These are phyloP conservation scores for Eulemur albifrons DNA, from an alignment of 2,797 vertebrate species.

Conservation along the genomic window DNA sequence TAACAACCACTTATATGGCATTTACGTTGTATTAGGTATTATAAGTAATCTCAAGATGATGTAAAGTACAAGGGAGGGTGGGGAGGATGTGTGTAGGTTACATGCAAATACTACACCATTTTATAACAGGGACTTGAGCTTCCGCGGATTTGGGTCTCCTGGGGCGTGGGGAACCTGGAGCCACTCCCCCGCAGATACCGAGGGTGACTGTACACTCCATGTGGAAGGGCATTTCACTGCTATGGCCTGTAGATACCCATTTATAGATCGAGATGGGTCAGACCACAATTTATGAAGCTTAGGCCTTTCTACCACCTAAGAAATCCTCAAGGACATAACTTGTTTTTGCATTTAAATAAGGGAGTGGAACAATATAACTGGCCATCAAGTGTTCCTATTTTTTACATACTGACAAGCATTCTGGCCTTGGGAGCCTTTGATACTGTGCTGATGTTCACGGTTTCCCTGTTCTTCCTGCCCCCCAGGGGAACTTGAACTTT, in stretches of 20 bases:
- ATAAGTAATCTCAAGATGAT: neutral
- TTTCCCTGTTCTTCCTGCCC: neutral
- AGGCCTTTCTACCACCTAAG: neutral
- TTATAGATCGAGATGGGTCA: neutral
- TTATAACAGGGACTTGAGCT: neutral
- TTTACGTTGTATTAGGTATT: neutral
- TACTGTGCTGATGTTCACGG: neutral
- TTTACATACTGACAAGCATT: neutral
- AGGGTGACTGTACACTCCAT: neutral
- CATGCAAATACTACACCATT: neutral
- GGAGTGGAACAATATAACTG: neutral
- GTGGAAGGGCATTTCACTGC: neutral
- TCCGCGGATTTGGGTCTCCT: neutral
- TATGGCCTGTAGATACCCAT: neutral
- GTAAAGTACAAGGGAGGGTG: neutral
- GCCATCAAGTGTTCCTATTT: neutral
- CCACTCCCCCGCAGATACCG: rapidly evolving
- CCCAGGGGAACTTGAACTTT: neutral
- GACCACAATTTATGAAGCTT: neutral
- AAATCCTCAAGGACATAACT: neutral
- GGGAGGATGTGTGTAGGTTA: neutral
- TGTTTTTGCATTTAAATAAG: neutral
- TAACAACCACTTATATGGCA: neutral
- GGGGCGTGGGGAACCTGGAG: neutral
- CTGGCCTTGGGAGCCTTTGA: neutral